phyloP scores from a whole-genome alignment of 2,113 vertebrate species.

The Mastomys natalensis region DNA sequence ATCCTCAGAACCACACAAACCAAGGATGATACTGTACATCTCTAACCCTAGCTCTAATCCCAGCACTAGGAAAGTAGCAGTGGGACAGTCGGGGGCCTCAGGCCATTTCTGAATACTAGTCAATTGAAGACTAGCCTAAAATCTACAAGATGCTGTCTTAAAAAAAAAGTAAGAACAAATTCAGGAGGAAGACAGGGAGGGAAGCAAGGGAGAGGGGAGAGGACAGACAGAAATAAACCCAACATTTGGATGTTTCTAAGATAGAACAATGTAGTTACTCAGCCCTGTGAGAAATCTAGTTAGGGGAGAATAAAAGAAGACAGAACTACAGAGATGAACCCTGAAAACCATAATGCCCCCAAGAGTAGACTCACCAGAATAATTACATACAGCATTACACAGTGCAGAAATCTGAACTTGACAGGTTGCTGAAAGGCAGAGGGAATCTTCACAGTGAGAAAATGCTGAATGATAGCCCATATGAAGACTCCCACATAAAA shows the following conservation, averaged over 20 bases:
- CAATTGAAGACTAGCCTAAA: not conserved
- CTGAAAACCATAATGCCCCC: accelerated
- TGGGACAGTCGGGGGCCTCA: too few relatives aligned
- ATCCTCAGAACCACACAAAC: not conserved
- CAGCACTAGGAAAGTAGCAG: not conserved
- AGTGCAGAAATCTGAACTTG: not conserved
- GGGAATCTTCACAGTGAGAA: not conserved
- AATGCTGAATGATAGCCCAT: not conserved
- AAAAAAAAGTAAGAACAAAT: not conserved
- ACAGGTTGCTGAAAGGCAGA: accelerated
- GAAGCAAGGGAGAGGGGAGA: not conserved
- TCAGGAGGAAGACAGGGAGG: not conserved
- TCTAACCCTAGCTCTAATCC: not conserved
- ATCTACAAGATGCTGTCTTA: not conserved
- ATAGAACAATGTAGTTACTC: not conserved
- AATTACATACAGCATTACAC: accelerated
- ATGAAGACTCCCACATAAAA: not conserved
- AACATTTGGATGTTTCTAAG: not conserved
- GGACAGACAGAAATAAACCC: not conserved
- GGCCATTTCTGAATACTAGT: not conserved
- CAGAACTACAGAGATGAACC: not conserved
- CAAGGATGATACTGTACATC: too few relatives aligned
- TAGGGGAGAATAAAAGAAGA: not conserved
- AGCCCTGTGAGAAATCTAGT: not conserved
- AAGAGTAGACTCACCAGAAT: not conserved